Base-by-base conservation (phyloP, 37 sponge, comb jelly and placozoan species). In the Agelas oroides region DNA sequence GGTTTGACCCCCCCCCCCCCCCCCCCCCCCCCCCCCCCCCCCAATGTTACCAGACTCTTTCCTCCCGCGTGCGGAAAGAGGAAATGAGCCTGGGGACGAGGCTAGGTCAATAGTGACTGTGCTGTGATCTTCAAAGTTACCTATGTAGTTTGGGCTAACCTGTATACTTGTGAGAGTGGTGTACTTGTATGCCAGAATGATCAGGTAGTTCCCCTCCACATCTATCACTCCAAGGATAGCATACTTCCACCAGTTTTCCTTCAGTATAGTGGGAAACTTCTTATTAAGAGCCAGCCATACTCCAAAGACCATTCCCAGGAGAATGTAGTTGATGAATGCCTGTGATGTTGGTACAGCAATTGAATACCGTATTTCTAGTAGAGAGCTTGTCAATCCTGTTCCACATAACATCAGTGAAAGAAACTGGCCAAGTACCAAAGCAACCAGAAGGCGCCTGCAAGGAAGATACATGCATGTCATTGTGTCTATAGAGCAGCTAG, bases 141-240 rank as follows among this genome's bases (percentile, higher is more conserved):
- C n/a, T n/a, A n/a, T n/a, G n/a, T n/a, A n/a, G n/a, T n/a, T n/a
- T 46, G 19, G 25, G 31, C 62, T 28, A 76, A 95, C 96, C 91
- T 95, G 96, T 28, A 97, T 62, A 40, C 94, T 91, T 31, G 95
- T 97, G 28, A 97, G 63, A 36, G 89, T 90, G 65, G 97, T 97
- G 88, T 92, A 97, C 61, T 89, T 79, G 71, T 95, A 92, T 3
- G 97, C 86, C 36, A 78, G 57, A 0, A 97, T 80, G 13, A 94
- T 59, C n/a, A 89, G 53, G 57, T 79, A 97, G 72, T 91, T 94
- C 0, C 86, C 97, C 33, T 97, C 95, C 28, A 89, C 95, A 83
- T 95, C 97, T 24, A 89, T 39, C 1, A 87, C 24, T 0, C 86
- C 95, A 24, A 97, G 53, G 20, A 94, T 61, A 13, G 83, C 11